phyloP scores from a whole-genome alignment of 2,888 invertebrate species.

The Lepidochrysops patricia region DNA sequence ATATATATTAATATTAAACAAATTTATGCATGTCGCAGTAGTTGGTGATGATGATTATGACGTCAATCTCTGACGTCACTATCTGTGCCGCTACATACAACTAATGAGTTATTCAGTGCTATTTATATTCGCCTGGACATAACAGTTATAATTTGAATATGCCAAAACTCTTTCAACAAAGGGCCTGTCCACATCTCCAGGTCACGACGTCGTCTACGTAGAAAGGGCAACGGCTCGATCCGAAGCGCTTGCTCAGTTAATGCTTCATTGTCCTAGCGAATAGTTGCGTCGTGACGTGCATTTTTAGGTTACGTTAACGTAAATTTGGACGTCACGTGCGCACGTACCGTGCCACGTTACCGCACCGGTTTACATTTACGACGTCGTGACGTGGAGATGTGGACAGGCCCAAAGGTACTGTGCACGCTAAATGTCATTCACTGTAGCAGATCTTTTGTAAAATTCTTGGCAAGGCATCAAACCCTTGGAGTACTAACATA shows the following conservation, averaged over 20 bases:
- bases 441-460: slow-evolving; percentile 5
- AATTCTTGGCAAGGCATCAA: slow-evolving; percentile 9
- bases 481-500: neutral
- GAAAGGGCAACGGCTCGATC: too few species aligned
- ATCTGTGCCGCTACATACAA: neutral
- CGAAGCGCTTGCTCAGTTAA: too few species aligned
- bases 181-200: too few species aligned
- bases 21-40: neutral
- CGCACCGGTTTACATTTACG: too few species aligned
- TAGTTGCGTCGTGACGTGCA: too few species aligned
- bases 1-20: neutral
- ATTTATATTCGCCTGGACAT: slow-evolving; percentile 27
- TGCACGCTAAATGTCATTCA: slow-evolving; percentile 1
- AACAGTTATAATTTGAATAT: neutral
- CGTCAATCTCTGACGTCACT: neutral
- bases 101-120: slow-evolving; percentile 17
- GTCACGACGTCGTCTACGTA: too few species aligned
- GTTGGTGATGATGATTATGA: neutral
- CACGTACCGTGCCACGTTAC: too few species aligned
- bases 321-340: too few species aligned
- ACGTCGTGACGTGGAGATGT: too few species aligned
- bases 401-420: neutral
- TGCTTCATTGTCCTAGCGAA: too few species aligned
- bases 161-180: neutral
- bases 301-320: too few species aligned